Evolutionary conservation across 2,113 vertebrate genomes (phyloP), one percentile per base, ranked within the genome.

Genomic region (Coreoperca whiteheadi): DNA sequence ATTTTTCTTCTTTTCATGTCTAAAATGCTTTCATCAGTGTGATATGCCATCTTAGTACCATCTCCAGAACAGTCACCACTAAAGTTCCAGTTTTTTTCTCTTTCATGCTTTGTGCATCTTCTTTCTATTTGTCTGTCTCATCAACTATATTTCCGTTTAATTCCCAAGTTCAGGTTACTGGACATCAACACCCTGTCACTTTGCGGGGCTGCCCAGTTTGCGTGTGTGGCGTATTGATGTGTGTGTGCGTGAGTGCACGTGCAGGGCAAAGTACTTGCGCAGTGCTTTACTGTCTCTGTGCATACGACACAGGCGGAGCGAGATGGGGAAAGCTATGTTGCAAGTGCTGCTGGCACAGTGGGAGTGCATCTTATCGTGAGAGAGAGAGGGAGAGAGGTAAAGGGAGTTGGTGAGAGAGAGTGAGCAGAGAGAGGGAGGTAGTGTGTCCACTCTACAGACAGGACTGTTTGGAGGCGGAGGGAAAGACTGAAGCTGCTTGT

Each of bases 401-500:
- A 74, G 84, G 32, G 87, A 88, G 85, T 53, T 51, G 32, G 59
- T 59, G 67, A 80, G 81, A 77, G 72, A 82, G 77, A 77, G 88
- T 18, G 77, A 85, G 88, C 39, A 53, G 64, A 67, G 69, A 46
- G 69, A 51, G 87, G 74, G 78, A 85, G 85, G 57, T 37, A 70
- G 81, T 60, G 86, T 81, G 50, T 91, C 81, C 89, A 89, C 69
- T 90, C 86, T 50, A 69, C 74, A 86, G 79, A 86, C 88, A 88
- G 86, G 84, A 88, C 83, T 68, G 80, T 78, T 91, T 81, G 68
- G 91, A 93, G 89, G 81, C 83, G 83, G 84, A 91, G 81, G 83
- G 76, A 79, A 86, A 74, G 80, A 91, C 90, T 88, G 91, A 85
- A 79, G 91, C 92, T 91, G 88, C 92, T 90, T 84, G 87, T 76